A percentile compares a stretch with the other conserved stretches of the same genome.
phyloP scores from a whole-genome alignment of 2,888 invertebrate genomes.

The Cephus rjabovi region DNA sequence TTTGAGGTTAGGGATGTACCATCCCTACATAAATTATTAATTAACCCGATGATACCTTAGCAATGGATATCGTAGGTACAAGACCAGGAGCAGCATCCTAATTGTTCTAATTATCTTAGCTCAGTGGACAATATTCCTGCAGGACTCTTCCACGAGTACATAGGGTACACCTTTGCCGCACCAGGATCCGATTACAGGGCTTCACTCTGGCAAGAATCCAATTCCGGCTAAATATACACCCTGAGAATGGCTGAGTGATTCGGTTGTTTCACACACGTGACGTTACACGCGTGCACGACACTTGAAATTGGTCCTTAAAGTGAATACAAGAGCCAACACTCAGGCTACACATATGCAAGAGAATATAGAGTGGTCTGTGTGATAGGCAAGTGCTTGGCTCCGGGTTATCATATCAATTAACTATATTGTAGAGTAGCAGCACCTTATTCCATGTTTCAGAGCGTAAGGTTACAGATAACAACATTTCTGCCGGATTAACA shows the following conservation, averaged over 20 bases:
- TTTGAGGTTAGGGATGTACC: not conserved
- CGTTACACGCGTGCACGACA: not conserved
- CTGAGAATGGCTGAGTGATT: slow-evolving; percentile 19
- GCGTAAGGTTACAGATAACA: too few relatives aligned
- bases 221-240: slow-evolving; percentile 46
- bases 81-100: slow-evolving; percentile 2
- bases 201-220: slow-evolving; percentile 45
- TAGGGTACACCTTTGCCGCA: not conserved
- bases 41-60: too few relatives aligned
- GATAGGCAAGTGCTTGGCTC: too few relatives aligned
- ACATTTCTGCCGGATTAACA: too few relatives aligned
- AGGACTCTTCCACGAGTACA: too few relatives aligned
- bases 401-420: too few relatives aligned
- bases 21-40: not conserved
- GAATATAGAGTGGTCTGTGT: too few relatives aligned
- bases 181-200: slow-evolving; percentile 51
- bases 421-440: too few relatives aligned
- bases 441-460: too few relatives aligned
- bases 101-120: slow-evolving; percentile 17
- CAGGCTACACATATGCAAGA: not conserved
- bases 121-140: slow-evolving; percentile 17
- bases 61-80: not conserved
- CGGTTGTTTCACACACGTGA: slow-evolving; percentile 21
- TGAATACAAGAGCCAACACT: not conserved
- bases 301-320: not conserved